Evolutionary conservation across 2,797 vertebrate species (phyloP), one percentile per base, ranked within the genome.

Genomic region (Enteromius paludinosus): DNA sequence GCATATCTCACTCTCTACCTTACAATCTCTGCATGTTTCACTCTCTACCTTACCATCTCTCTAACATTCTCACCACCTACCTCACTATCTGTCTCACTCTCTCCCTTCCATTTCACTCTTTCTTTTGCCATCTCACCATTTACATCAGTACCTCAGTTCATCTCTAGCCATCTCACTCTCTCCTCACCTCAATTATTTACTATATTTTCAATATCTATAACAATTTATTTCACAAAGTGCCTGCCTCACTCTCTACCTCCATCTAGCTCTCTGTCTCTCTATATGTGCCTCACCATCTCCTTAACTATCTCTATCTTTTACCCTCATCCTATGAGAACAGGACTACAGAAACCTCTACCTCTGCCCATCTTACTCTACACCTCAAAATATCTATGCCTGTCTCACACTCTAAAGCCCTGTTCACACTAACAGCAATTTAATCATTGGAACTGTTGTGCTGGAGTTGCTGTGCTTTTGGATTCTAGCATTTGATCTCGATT

Each of bases 231-330:
- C 35, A 68, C 33, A 5, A 38, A 11, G 4, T 66, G 18, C 14
- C n/a, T 17, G n/a, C 14, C 65, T 69, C 5, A 6, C 38, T 68
- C 65, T 61, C 8, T 49, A 49, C 47, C 47, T 49, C 17, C 7
- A 2, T 17, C 49, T 9, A 52, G 18, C 18, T 54, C 49, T 49
- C 47, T 4, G 2, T 49, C 33, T 64, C 73, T 17, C 71, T 75
- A 65, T 79, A 81, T 76, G 83, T 28, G 4, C 28, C 15, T 62
- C 10, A 77, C 25, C 10, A 18, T 62, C 17, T 64, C 17, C 25
- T 56, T 61, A 59, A 75, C 23, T 38, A 59, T 41, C 23, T 30
- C 59, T 7, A 6, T 66, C 64, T 43, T n/a, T 68, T 20, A 41
- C 35, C 12, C n/a, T 68, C 5, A 23, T 7, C n/a, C n/a, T 43